phyloP scores from a whole-genome alignment of 2,113 vertebrate genomes.

The Amblyopsis rosae region DNA sequence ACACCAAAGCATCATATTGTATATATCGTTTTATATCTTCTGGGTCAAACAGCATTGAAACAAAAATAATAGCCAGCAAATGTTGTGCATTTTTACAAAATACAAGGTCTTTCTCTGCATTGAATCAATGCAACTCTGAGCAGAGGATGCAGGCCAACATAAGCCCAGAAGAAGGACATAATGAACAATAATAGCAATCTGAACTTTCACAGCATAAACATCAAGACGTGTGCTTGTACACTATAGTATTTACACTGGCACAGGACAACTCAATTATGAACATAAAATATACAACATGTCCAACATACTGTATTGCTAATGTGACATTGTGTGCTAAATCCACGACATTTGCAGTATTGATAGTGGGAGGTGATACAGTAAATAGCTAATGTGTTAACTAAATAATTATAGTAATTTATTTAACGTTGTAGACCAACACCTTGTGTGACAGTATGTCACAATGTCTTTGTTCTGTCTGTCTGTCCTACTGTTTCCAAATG shows the following conservation, averaged over 20 bases:
- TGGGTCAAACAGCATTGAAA: conserved; percentile 33
- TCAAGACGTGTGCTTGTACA: conserved; percentile 38
- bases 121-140: conserved; percentile 40
- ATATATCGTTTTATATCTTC: conserved; percentile 19
- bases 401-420: not conserved
- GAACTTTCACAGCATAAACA: conserved; percentile 57
- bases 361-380: conserved; percentile 1
- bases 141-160: conserved; percentile 45
- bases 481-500: too few relatives aligned
- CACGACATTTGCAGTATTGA: conserved; percentile 21
- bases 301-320: conserved; percentile 11
- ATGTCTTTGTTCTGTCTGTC: too few relatives aligned
- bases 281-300: conserved; percentile 54
- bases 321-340: conserved; percentile 28
- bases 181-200: conserved; percentile 50
- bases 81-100: conserved; percentile 52
- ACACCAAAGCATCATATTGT: conserved; percentile 13
- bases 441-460: too few relatives aligned
- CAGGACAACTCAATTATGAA: conserved; percentile 10
- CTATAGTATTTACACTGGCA: conserved; percentile 34
- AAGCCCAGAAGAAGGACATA: conserved; percentile 29
- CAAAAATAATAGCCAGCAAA: conserved; percentile 32
- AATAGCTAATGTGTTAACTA: conserved; percentile 4
- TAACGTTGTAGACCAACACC: too few relatives aligned
- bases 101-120: conserved; percentile 33